phyloP scores from a whole-genome alignment of 2,797 vertebrate genomes.

The Poeciliopsis gracilis region DNA sequence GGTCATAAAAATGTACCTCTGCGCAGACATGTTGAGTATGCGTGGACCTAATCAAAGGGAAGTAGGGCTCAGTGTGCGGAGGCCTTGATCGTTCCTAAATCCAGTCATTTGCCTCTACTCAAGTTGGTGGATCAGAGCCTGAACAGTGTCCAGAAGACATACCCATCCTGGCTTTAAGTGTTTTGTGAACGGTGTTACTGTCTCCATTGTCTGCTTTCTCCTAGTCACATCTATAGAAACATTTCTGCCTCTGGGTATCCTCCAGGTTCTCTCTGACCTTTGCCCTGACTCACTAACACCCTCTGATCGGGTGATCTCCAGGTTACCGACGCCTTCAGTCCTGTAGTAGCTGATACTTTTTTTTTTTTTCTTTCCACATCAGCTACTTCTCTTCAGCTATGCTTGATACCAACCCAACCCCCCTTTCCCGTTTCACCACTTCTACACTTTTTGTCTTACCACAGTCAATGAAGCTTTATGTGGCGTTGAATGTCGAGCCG shows the following conservation, averaged over 20 bases:
- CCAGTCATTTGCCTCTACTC: background rate
- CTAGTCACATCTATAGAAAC: slow-evolving; percentile 11
- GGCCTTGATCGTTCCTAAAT: background rate
- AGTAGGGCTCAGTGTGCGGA: too few relatives aligned
- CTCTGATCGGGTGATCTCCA: slow-evolving; percentile 45
- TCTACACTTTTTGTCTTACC: slow-evolving; percentile 20
- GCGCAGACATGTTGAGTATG: too few relatives aligned
- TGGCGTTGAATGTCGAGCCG: slow-evolving; percentile 76
- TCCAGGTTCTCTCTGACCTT: slow-evolving; percentile 27
- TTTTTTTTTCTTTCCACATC: slow-evolving; percentile 16
- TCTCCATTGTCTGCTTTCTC: slow-evolving; percentile 23
- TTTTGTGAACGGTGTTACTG: slow-evolving; percentile 1
- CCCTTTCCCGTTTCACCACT: background rate
- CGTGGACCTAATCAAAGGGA: too few relatives aligned
- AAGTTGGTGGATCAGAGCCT: background rate
- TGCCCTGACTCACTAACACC: slow-evolving; percentile 27
- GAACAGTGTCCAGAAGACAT: background rate
- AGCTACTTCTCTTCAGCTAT: slow-evolving; percentile 29
- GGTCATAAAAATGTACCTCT: too few relatives aligned
- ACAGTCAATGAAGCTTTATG: slow-evolving; percentile 85
- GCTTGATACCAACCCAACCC: slow-evolving; percentile 18
- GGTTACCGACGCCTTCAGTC: slow-evolving; percentile 37
- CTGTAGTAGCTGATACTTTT: slow-evolving; percentile 8
- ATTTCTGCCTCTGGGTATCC: slow-evolving; percentile 28
- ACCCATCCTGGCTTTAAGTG: background rate